Evolutionary conservation across 2,888 invertebrate genomes (phyloP), one percentile per base, ranked within the genome.

Genomic region (Agrochola litura): DNA sequence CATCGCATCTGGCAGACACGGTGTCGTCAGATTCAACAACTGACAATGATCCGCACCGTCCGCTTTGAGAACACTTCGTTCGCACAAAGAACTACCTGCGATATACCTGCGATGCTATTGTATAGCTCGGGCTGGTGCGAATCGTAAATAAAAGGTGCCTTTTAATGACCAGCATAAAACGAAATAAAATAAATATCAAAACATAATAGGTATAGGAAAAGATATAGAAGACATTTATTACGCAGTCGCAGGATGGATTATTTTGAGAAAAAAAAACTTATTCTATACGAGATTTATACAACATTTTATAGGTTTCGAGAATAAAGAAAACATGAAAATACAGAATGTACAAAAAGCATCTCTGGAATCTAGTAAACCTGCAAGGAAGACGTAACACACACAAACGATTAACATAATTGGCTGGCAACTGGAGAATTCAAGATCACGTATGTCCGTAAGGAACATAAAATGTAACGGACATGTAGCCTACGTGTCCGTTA

Each of bases 1-100:
- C 80, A 82, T 84, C 90, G 92, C 94, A 95, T 95, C 95, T 95
- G 95, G 92, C 93, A 96, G 96, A 96, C 96, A 92, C 84, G 80
- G 90, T 92, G 96, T 95, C 95, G 95, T 93, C 95, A 88, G 83
- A 76, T 83, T 83, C 74, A 74, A 81, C 76, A 61, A 69, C 78
- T 81, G 81, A 95, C 94, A 95, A 95, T 92, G 84, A 89, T 81
- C 81, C 49, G 49, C 80, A 82, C 80, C 83, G 77, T 54, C 63
- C 86, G 83, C 84, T 84, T 89, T 79, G 81, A 83, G 86, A 88
- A 86, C 76, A 82, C 86, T 86, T 83, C 74, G 84, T 58, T 61
- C 54, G 84, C 86, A 86, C 87, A 90, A 90, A 88, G 84, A 82
- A 83, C 90, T 93, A 93, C 93, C 93, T 93, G 93, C 86, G 70